A percentile compares a stretch with the other conserved stretches of the same genome.
phyloP scores from a whole-genome alignment of 1,140 invertebrate genomes.

The Halotydeus destructor region DNA sequence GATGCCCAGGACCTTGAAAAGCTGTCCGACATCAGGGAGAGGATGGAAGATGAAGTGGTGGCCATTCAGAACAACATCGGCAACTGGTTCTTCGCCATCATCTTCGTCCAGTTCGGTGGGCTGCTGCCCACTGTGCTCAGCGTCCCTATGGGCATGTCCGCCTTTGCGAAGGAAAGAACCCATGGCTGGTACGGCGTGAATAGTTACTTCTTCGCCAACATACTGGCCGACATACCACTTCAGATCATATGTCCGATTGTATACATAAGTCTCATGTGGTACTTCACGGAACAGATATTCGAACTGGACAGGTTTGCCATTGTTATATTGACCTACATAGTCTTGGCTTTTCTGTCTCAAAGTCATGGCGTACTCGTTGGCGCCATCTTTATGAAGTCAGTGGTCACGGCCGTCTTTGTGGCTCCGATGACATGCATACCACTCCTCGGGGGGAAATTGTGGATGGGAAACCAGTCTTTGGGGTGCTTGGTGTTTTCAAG shows the following conservation, averaged over 20 bases:
- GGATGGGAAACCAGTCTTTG: too few relatives aligned
- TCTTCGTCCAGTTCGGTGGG: constrained; percentile 71
- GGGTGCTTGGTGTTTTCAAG: too few relatives aligned
- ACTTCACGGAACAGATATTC: constrained; percentile 20
- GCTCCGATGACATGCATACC: constrained; percentile 1
- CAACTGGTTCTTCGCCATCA: constrained; percentile 77
- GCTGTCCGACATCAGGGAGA: not conserved
- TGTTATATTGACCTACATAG: constrained; percentile 27
- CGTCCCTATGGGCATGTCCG: constrained; percentile 53
- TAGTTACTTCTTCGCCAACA: not conserved
- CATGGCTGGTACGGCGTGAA: constrained; percentile 37
- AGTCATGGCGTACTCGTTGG: constrained; percentile 5
- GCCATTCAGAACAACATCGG: constrained; percentile 43
- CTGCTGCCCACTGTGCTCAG: constrained; percentile 87
- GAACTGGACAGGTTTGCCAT: not conserved
- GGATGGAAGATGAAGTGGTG: not conserved
- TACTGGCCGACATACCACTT: constrained; percentile 4
- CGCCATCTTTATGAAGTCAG: constrained; percentile 1
- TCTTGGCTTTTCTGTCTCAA: constrained; percentile 4
- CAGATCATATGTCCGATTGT: not conserved
- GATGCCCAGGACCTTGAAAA: not conserved
- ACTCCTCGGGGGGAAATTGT: too few relatives aligned
- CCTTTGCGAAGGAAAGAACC: constrained; percentile 78
- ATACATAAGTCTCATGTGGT: not conserved
- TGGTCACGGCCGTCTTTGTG: constrained; percentile 5